A percentile compares a stretch with the other conserved stretches of the same genome.
Evolutionary conservation across 2,888 invertebrate species (phyloP).

Genomic region (Hoplodrina ambigua): DNA sequence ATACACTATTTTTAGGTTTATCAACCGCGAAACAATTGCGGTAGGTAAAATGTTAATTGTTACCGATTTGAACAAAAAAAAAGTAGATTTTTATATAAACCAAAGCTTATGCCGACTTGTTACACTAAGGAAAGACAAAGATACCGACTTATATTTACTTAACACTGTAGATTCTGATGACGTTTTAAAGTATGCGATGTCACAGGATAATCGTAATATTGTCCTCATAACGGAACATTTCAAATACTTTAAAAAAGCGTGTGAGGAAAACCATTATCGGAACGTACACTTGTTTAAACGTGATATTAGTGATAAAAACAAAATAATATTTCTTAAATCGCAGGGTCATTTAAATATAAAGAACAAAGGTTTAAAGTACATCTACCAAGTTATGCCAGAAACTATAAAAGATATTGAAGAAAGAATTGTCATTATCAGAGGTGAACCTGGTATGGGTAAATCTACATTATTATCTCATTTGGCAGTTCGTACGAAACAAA

Average conservation of each 20-base stretch:
- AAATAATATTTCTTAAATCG: too few relatives aligned
- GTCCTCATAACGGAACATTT: constrained; percentile 27
- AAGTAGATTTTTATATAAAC: constrained; percentile 19
- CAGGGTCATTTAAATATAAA: constrained; percentile 13
- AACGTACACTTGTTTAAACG: constrained; percentile 40
- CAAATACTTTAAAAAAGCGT: constrained; percentile 13
- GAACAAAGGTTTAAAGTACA: background rate
- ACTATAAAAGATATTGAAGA: constrained; percentile 19
- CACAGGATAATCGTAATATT: constrained; percentile 17
- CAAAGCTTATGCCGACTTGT: constrained; percentile 32
- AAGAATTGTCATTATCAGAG: constrained; percentile 39
- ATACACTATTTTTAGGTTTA: constrained; percentile 16
- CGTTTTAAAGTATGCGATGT: background rate
- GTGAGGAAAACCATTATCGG: background rate
- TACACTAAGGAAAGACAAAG: background rate
- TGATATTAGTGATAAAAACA: background rate
- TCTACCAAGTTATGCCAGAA: background rate
- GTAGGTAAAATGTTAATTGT: constrained; percentile 25
- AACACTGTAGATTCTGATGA: background rate
- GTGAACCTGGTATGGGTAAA: constrained; percentile 60
- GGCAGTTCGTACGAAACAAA: constrained; percentile 45
- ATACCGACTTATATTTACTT: constrained; percentile 2
- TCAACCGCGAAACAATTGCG: constrained; percentile 19
- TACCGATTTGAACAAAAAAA: constrained; percentile 4
- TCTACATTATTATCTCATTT: constrained; percentile 54